A percentile compares a stretch with the other conserved stretches of the same genome.
phyloP scores from a whole-genome alignment of 2,888 invertebrate species.

The Buathra laborator region DNA sequence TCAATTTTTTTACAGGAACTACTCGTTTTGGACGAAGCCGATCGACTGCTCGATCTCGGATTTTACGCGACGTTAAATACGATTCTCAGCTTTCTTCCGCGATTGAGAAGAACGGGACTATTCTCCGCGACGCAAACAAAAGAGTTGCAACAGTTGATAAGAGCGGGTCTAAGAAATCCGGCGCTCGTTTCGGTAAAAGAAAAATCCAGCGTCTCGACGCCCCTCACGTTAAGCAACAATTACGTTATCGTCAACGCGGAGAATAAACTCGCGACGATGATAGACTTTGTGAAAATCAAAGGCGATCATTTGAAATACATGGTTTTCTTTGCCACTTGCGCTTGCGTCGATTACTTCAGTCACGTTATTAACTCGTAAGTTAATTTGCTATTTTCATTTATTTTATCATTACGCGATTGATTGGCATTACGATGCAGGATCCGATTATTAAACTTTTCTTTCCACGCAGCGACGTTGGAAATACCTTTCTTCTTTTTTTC shows the following conservation, averaged over 20 bases:
- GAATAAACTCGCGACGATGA: constrained; percentile 92
- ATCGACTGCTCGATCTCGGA: constrained; percentile 96
- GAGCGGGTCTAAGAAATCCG: constrained; percentile 97
- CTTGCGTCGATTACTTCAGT: constrained; percentile 95
- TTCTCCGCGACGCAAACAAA: constrained; percentile 99
- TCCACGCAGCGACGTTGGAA: no score
- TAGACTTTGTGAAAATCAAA: constrained; percentile 91
- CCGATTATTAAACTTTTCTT: no score
- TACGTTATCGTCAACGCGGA: constrained; percentile 92
- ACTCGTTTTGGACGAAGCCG: constrained; percentile 98
- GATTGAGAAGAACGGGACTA: constrained; percentile 97
- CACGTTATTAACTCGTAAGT: constrained; percentile 82
- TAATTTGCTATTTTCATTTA: not conserved
- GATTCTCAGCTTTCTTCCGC: constrained; percentile 96
- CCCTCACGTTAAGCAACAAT: constrained; percentile 91
- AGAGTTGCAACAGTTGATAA: constrained; percentile 95
- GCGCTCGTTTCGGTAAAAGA: constrained; percentile 96
- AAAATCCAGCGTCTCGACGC: constrained; percentile 91
- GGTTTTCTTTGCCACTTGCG: constrained; percentile 97
- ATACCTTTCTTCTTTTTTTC: no score
- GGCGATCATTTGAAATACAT: constrained; percentile 89
- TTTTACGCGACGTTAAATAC: constrained; percentile 94
- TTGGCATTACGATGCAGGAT: no score
- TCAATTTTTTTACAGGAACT: constrained; percentile 89
- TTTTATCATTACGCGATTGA: not conserved